These are phyloP conservation scores for Plectrocnemia conspersa DNA, from an alignment of 1,140 invertebrate species.

Conservation along the genomic window DNA sequence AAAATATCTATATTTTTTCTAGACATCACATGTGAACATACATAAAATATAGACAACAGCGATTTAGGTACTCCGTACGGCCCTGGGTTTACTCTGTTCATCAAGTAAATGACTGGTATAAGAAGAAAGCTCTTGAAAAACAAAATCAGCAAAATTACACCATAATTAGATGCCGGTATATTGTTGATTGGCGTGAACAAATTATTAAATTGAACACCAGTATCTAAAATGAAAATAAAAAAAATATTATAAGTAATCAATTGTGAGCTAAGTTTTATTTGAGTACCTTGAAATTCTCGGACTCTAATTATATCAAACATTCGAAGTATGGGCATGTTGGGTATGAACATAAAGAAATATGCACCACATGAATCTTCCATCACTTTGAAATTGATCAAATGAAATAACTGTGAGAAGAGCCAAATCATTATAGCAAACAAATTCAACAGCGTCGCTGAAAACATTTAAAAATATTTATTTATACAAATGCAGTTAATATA, in stretches of 20 bases:
- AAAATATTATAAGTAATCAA: not conserved
- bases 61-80: conserved; percentile 18
- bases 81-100: conserved; percentile 26
- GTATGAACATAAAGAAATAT: not conserved
- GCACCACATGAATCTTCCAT: not conserved
- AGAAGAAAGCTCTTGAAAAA: not conserved
- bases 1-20: conserved; percentile 1
- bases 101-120: conserved; percentile 21
- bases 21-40: not conserved
- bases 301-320: conserved; percentile 21
- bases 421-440: conserved; percentile 11
- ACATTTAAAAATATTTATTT: conserved; percentile 1
- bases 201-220: conserved; percentile 15
- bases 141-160: conserved; percentile 6
- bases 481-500: not conserved
- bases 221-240: conserved; percentile 18
- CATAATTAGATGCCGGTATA: conserved; percentile 2
- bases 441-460: conserved; percentile 11
- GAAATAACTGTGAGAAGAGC: conserved; percentile 1
- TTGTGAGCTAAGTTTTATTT: not conserved
- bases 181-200: conserved; percentile 3
- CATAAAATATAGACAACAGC: conserved; percentile 1
- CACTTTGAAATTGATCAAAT: not conserved
- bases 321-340: conserved; percentile 24
- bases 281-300: conserved; percentile 25